Conservation (phyloP, 2,797 vertebrate genomes). For the Melanotaenia pygmaea region DNA sequence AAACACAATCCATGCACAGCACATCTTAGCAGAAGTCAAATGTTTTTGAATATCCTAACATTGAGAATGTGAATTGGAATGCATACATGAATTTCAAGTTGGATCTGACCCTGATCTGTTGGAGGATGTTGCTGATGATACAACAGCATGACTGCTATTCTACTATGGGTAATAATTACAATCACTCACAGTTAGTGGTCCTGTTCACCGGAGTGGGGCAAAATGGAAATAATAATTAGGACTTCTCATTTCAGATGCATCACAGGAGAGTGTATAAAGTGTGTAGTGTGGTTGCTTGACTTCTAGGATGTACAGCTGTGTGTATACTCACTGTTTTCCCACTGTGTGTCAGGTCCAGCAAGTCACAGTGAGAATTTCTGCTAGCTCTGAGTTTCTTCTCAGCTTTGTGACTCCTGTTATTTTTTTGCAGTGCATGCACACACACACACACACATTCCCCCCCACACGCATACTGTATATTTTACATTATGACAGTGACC, state of each 20-base stretch:
- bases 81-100: slow-evolving; percentile 76
- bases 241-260: slow-evolving; percentile 76
- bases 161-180: slow-evolving; percentile 79
- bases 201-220: slow-evolving; percentile 78
- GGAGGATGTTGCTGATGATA: slow-evolving; percentile 76
- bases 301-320: slow-evolving; percentile 73
- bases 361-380: slow-evolving; percentile 31
- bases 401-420: slow-evolving; percentile 32
- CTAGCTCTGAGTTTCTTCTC: slow-evolving; percentile 35
- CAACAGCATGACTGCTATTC: slow-evolving; percentile 77
- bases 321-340: slow-evolving; percentile 49
- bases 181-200: slow-evolving; percentile 81
- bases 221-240: slow-evolving; percentile 84
- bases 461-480: slow-evolving; percentile 32
- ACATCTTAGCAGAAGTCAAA: slow-evolving; percentile 68
- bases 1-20: slow-evolving; percentile 52
- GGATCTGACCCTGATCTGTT: slow-evolving; percentile 77
- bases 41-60: slow-evolving; percentile 65
- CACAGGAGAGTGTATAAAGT: slow-evolving; percentile 64
- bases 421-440: slow-evolving; percentile 3
- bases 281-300: slow-evolving; percentile 57
- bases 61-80: slow-evolving; percentile 53
- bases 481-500: slow-evolving; percentile 60
- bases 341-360: slow-evolving; percentile 26
- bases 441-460: slow-evolving; percentile 1